These are phyloP conservation scores for Dryas iulia DNA, from an alignment of 1,140 invertebrate species.

Conservation along the genomic window DNA sequence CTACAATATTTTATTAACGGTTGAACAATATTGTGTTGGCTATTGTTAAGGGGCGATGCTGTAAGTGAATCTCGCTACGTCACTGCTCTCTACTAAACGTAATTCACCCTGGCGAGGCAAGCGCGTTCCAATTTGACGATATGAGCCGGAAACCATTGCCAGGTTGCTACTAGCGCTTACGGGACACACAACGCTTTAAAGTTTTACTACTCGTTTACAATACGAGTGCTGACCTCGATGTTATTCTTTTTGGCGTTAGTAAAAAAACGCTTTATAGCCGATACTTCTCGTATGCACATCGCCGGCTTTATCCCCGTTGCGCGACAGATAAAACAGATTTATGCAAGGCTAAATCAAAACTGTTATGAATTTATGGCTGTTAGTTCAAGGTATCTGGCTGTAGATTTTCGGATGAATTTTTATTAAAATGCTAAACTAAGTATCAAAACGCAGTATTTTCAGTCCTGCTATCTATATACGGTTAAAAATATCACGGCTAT, in stretches of 20 bases:
- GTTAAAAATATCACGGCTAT: not conserved
- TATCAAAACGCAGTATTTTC: not conserved
- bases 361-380: slow-evolving; percentile 1
- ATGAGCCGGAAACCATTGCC: slow-evolving; percentile 55
- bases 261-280: slow-evolving; percentile 31
- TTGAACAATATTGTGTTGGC: slow-evolving; percentile 46
- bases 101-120: slow-evolving; percentile 43
- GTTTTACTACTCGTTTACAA: slow-evolving; percentile 42
- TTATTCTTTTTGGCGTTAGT: slow-evolving; percentile 33
- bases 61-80: slow-evolving; percentile 40
- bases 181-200: slow-evolving; percentile 35
- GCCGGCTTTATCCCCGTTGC: slow-evolving; percentile 3
- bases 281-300: slow-evolving; percentile 14
- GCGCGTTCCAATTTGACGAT: slow-evolving; percentile 48
- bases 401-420: not conserved
- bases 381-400: not conserved
- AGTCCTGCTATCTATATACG: not conserved
- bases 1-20: slow-evolving; percentile 65
- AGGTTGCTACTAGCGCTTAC: slow-evolving; percentile 31
- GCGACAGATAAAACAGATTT: slow-evolving; percentile 13
- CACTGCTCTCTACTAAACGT: slow-evolving; percentile 29
- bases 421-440: not conserved
- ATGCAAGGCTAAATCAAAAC: slow-evolving; percentile 10
- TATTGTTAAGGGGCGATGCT: slow-evolving; percentile 22
- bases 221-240: slow-evolving; percentile 36